Conservation (phyloP, 2,888 invertebrate species). For the Agrotis puta region DNA sequence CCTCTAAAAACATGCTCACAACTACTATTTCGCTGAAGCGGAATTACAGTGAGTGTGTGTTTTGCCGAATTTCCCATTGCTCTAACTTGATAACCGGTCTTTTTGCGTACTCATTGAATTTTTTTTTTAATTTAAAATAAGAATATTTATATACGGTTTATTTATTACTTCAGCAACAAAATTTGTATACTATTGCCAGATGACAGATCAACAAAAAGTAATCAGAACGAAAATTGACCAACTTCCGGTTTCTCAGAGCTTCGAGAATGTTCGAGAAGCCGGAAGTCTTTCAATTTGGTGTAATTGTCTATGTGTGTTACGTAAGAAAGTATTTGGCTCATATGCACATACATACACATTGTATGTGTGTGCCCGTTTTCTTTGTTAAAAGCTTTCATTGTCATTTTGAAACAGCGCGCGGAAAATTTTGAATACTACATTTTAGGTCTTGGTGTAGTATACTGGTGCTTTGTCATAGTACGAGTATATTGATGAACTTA, state of each 20-base stretch:
- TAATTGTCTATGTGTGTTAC: conserved; percentile 2
- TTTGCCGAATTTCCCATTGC: neutral
- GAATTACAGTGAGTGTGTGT: neutral
- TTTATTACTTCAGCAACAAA: neutral
- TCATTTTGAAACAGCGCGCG: neutral
- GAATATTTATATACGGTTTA: neutral
- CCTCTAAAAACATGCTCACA: neutral
- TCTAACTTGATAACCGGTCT: neutral
- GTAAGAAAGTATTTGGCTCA: neutral
- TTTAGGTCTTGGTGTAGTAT: no score
- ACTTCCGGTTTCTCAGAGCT: neutral
- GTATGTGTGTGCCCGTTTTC: conserved; percentile 1
- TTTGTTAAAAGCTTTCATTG: neutral
- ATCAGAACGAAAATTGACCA: neutral
- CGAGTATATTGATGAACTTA: no score
- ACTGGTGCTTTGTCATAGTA: no score
- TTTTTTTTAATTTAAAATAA: no score
- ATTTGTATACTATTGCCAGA: neutral
- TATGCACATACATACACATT: neutral
- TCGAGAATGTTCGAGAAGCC: neutral
- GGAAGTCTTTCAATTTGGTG: neutral
- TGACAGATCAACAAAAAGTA: no score
- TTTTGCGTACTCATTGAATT: conserved; percentile 12
- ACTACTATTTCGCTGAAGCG: neutral
- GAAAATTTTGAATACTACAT: no score